Evolutionary conservation across 2,113 vertebrate genomes (phyloP).

Genomic region (Carettochelys insculpta): DNA sequence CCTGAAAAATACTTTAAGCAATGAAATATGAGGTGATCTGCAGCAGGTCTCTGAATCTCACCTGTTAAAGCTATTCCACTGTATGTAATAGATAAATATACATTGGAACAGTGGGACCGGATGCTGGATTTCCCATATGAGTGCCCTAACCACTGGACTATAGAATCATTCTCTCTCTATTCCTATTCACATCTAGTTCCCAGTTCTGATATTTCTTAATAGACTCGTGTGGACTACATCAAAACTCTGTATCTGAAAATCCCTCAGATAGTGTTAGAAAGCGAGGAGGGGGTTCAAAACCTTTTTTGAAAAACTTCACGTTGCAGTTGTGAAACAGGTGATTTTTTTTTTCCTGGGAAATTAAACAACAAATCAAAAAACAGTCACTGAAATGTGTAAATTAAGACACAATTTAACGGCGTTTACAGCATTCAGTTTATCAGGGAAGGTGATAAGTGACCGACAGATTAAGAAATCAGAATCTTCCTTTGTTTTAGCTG

Average conservation of each 20-base stretch:
- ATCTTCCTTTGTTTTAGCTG: not conserved
- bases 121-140: not conserved
- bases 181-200: not conserved
- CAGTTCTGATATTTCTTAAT: too few relatives aligned
- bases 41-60: too few relatives aligned
- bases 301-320: too few relatives aligned
- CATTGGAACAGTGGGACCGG: too few relatives aligned
- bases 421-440: not conserved
- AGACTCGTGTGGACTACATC: not conserved
- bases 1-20: not conserved
- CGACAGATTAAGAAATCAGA: not conserved
- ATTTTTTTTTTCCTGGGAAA: not conserved
- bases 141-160: not conserved
- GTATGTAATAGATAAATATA: too few relatives aligned
- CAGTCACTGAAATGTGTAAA: not conserved
- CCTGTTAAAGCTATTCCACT: too few relatives aligned
- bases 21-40: not conserved
- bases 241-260: not conserved
- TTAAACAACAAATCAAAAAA: not conserved
- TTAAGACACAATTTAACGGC: not conserved
- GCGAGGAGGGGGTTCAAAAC: too few relatives aligned
- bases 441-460: not conserved
- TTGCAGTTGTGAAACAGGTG: not conserved
- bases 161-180: not conserved
- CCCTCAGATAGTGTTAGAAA: too few relatives aligned